Evolutionary conservation across 2,113 vertebrate species (phyloP).

Genomic region (Coryphaenoides rupestris): DNA sequence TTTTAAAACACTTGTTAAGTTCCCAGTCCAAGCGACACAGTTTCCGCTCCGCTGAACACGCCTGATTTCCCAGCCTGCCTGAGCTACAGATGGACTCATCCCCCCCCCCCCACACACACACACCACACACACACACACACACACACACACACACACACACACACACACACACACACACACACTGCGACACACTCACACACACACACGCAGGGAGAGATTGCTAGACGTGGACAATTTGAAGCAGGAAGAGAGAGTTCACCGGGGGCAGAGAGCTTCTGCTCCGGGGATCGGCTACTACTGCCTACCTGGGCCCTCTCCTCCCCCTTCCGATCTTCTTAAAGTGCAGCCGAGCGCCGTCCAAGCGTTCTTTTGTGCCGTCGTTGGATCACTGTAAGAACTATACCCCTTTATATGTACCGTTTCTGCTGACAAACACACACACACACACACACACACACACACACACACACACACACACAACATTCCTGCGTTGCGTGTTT

Average conservation of each 20-base stretch:
- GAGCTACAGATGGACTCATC: constrained; percentile 2
- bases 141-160: background rate
- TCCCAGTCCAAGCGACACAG: constrained; percentile 35
- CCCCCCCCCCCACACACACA: too few relatives aligned
- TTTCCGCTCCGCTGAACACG: constrained; percentile 16
- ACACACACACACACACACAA: too few relatives aligned
- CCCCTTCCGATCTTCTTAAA: constrained; percentile 34
- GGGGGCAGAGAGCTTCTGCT: constrained; percentile 11
- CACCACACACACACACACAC: background rate
- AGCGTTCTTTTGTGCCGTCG: constrained; percentile 45
- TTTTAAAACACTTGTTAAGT: constrained; percentile 58
- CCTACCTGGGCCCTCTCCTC: constrained; percentile 51
- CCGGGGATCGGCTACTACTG: constrained; percentile 29
- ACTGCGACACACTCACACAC: too few relatives aligned
- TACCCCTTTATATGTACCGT: too few relatives aligned
- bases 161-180: background rate
- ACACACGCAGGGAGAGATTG: background rate
- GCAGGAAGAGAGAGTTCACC: background rate
- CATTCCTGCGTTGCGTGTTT: too few relatives aligned
- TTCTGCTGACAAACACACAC: too few relatives aligned
- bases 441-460: too few relatives aligned
- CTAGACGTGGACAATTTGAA: background rate
- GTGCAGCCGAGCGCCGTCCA: constrained; percentile 56
- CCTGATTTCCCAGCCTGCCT: constrained; percentile 24
- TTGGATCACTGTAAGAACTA: constrained; percentile 51